Conservation (phyloP, 2,797 vertebrate genomes). For the Sorex maritimensis region DNA sequence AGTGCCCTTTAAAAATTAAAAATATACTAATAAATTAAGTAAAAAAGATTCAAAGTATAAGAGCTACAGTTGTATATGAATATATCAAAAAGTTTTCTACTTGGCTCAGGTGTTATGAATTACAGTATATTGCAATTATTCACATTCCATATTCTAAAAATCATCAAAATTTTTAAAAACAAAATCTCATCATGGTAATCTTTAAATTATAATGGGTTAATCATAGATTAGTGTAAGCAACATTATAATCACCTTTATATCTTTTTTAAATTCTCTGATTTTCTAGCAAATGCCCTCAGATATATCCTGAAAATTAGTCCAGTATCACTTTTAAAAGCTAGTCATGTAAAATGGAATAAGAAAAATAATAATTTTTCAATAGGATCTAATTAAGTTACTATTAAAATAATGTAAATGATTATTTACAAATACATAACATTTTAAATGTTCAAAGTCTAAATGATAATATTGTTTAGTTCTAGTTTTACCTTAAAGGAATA, state of each 20-base stretch:
- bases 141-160: constrained; percentile 26
- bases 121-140: neutral
- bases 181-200: constrained; percentile 26
- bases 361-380: neutral
- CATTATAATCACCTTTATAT: neutral
- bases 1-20: too few relatives aligned
- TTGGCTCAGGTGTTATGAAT: neutral
- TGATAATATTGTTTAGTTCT: neutral
- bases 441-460: neutral
- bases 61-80: neutral
- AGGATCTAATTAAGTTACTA: too few relatives aligned
- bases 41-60: neutral
- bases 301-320: neutral
- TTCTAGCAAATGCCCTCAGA: neutral
- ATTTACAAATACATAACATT: constrained; percentile 50
- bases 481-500: constrained; percentile 53
- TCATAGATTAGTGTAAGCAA: constrained; percentile 19
- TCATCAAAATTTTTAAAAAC: neutral
- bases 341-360: neutral
- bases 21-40: too few relatives aligned
- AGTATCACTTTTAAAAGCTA: constrained; percentile 31
- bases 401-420: constrained; percentile 18
- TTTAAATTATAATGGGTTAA: constrained; percentile 41
- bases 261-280: constrained; percentile 8
- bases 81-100: neutral